Percentiles rank a stretch among this genome's conserved stretches.
These are phyloP conservation scores for Habroteleia sp. DNA, from an alignment of 2,888 invertebrate species.

Conservation along the genomic window DNA sequence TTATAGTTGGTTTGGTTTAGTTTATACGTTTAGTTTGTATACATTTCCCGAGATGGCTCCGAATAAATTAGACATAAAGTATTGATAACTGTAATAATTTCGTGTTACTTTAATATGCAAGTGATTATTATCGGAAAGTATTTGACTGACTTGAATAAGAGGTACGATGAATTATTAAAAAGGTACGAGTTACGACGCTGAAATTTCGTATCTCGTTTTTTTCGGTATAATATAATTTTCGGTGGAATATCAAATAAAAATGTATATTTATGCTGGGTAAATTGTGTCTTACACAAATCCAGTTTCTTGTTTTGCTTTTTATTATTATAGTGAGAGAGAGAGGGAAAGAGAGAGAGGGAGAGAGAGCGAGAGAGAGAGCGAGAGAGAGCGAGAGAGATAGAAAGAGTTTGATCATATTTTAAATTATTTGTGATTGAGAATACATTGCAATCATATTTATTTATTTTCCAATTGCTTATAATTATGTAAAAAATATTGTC, in stretches of 20 bases:
- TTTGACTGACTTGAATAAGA: slow-evolving; percentile 5
- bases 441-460: too few relatives aligned
- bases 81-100: slow-evolving; percentile 22
- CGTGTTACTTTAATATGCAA: slow-evolving; percentile 12
- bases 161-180: slow-evolving; percentile 36
- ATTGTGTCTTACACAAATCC: background rate
- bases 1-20: slow-evolving; percentile 12
- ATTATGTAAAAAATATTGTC: too few relatives aligned
- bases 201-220: slow-evolving; percentile 1
- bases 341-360: too few relatives aligned
- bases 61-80: slow-evolving; percentile 41
- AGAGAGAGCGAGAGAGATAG: too few relatives aligned
- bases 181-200: slow-evolving; percentile 3
- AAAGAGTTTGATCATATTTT: too few relatives aligned
- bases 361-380: too few relatives aligned
- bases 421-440: too few relatives aligned
- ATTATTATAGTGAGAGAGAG: background rate
- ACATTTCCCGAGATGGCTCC: too few relatives aligned
- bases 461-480: too few relatives aligned
- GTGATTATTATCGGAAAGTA: slow-evolving; percentile 33
- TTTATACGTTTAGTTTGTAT: slow-evolving; percentile 12
- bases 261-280: slow-evolving; percentile 6
- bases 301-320: background rate
- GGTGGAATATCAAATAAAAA: slow-evolving; percentile 22
- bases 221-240: slow-evolving; percentile 1